Conservation (phyloP, 2,888 invertebrate genomes). For the Thelaira solivaga region DNA sequence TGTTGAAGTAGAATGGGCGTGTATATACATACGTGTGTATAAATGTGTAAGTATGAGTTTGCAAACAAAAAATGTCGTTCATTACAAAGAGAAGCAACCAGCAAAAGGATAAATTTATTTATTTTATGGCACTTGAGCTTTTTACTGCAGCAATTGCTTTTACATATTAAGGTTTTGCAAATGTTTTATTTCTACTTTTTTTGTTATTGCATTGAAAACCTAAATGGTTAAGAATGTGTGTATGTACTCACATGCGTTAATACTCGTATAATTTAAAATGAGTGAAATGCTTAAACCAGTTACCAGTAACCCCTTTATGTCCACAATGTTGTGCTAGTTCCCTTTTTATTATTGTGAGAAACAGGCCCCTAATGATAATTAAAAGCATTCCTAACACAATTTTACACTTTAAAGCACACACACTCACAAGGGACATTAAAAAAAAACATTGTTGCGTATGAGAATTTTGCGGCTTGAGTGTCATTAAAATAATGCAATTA, state of each 20-base stretch:
- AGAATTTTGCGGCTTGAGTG: conserved; percentile 48
- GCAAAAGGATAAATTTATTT: conserved; percentile 49
- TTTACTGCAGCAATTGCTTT: conserved; percentile 60
- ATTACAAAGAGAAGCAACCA: conserved; percentile 30
- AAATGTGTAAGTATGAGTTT: not conserved
- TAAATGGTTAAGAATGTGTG: conserved; percentile 45
- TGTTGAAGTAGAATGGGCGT: too few relatives aligned
- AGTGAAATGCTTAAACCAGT: too few relatives aligned
- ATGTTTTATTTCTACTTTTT: conserved; percentile 32
- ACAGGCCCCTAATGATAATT: conserved; percentile 55
- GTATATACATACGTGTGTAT: not conserved
- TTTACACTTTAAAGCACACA: too few relatives aligned
- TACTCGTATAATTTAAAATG: too few relatives aligned
- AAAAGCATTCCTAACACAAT: conserved; percentile 57
- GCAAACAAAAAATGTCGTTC: not conserved
- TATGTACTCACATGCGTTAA: not conserved
- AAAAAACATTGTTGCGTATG: conserved; percentile 20
- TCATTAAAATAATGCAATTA: conserved; percentile 58
- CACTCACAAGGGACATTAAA: not conserved
- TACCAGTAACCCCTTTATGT: conserved; percentile 24
- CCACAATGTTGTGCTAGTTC: not conserved
- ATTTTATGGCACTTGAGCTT: conserved; percentile 56
- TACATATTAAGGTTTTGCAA: conserved; percentile 47
- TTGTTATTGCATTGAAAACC: conserved; percentile 49
- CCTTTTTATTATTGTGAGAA: conserved; percentile 33